Conservation (phyloP, 2,113 vertebrate species). For the Falcunculus frontatus region DNA sequence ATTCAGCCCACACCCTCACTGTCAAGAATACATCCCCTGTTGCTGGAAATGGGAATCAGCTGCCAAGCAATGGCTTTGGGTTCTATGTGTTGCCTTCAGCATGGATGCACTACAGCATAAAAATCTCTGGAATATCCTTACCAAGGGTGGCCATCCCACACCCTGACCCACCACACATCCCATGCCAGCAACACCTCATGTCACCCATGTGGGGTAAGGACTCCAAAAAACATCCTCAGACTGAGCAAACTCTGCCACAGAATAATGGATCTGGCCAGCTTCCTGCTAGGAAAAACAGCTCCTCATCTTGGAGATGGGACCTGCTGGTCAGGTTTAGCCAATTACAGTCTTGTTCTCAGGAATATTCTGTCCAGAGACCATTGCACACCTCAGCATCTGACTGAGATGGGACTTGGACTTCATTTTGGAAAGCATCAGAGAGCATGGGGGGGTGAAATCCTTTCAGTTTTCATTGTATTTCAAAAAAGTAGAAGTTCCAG, state of each 20-base stretch:
- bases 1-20: background rate
- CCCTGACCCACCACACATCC: background rate
- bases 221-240: background rate
- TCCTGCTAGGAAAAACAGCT: background rate
- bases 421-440: background rate
- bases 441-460: background rate
- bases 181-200: accelerated
- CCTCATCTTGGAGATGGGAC: background rate
- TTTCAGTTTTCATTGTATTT: background rate
- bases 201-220: accelerated
- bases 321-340: background rate
- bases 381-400: background rate
- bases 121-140: background rate
- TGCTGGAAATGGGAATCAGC: background rate
- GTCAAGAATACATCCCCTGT: background rate
- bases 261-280: background rate
- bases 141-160: background rate
- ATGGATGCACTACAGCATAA: background rate
- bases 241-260: background rate
- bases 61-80: background rate
- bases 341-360: background rate
- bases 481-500: background rate
- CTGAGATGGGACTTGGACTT: background rate
- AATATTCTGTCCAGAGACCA: background rate
- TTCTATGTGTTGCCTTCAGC: background rate